These are phyloP conservation scores for Moxostoma hubbsi DNA, from an alignment of 2,797 vertebrate species.

Conservation along the genomic window DNA sequence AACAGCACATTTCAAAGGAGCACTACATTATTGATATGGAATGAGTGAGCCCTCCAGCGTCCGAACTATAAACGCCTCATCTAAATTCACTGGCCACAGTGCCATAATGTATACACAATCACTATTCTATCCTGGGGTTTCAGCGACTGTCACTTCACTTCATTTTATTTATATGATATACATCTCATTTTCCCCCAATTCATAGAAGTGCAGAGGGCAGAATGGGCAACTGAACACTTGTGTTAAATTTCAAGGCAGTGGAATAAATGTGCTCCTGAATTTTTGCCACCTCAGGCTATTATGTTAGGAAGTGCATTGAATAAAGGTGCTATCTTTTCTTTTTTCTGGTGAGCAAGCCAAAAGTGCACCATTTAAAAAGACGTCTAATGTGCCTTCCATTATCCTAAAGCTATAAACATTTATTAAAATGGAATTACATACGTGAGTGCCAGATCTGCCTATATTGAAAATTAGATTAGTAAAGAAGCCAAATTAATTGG, in stretches of 20 bases:
- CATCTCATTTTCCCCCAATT: slow-evolving; percentile 50
- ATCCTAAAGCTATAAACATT: background rate
- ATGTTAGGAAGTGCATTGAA: slow-evolving; percentile 33
- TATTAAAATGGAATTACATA: background rate
- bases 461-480: slow-evolving; percentile 4
- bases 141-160: slow-evolving; percentile 50
- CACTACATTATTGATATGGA: slow-evolving; percentile 79
- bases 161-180: slow-evolving; percentile 58
- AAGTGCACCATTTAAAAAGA: background rate
- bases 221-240: slow-evolving; percentile 53
- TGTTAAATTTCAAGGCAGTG: slow-evolving; percentile 54
- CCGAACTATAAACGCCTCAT: slow-evolving; percentile 74
- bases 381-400: background rate
- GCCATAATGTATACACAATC: slow-evolving; percentile 53
- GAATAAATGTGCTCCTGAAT: slow-evolving; percentile 46
- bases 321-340: background rate
- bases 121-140: slow-evolving; percentile 53
- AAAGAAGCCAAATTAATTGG: background rate
- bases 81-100: slow-evolving; percentile 73
- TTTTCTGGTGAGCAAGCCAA: slow-evolving; percentile 4
- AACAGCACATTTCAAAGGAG: slow-evolving; percentile 83
- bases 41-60: slow-evolving; percentile 69
- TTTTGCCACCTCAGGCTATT: slow-evolving; percentile 50
- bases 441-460: background rate
- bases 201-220: slow-evolving; percentile 33